Evolutionary conservation across 2,888 invertebrate genomes (phyloP).

Genomic region (Cylloceria caligata): DNA sequence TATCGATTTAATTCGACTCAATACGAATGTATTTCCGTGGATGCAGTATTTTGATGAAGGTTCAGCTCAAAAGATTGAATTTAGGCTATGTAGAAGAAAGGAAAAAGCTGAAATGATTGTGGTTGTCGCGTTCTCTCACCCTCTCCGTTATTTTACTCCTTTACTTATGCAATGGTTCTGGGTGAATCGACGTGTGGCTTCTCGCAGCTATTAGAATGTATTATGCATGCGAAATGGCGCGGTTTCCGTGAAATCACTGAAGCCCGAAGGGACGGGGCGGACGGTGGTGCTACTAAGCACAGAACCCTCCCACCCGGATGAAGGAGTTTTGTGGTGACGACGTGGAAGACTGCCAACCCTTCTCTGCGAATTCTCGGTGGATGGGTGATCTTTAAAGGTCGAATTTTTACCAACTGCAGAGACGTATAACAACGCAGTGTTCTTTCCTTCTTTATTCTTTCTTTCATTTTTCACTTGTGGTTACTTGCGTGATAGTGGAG

Average conservation of each 20-base stretch:
- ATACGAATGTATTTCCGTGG: neutral
- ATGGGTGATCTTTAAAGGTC: constrained; percentile 78
- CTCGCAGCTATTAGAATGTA: constrained; percentile 81
- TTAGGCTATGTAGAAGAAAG: neutral
- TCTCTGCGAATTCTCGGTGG: constrained; percentile 59
- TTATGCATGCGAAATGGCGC: constrained; percentile 84
- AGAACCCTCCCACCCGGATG: constrained; percentile 80
- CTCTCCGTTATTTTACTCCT: constrained; percentile 23
- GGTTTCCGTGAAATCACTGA: constrained; percentile 82
- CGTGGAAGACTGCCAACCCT: constrained; percentile 83
- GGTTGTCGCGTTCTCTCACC: constrained; percentile 29
- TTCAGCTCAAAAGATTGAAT: neutral
- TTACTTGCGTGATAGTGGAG: constrained; percentile 68
- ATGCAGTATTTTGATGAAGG: constrained; percentile 24
- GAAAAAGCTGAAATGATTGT: constrained; percentile 36
- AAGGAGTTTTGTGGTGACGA: constrained; percentile 83
- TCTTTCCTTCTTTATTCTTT: constrained; percentile 13
- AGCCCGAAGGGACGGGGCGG: constrained; percentile 68
- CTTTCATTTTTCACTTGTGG: neutral
- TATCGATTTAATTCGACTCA: constrained; percentile 29
- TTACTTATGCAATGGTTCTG: constrained; percentile 30
- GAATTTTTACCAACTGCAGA: constrained; percentile 39
- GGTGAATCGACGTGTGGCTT: constrained; percentile 53
- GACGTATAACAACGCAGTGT: constrained; percentile 16
- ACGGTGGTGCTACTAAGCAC: constrained; percentile 44